A percentile compares a stretch with the other conserved stretches of the same genome.
These are phyloP conservation scores for Gallinago jamesoni DNA, from an alignment of 2,113 vertebrate species.

Conservation along the genomic window DNA sequence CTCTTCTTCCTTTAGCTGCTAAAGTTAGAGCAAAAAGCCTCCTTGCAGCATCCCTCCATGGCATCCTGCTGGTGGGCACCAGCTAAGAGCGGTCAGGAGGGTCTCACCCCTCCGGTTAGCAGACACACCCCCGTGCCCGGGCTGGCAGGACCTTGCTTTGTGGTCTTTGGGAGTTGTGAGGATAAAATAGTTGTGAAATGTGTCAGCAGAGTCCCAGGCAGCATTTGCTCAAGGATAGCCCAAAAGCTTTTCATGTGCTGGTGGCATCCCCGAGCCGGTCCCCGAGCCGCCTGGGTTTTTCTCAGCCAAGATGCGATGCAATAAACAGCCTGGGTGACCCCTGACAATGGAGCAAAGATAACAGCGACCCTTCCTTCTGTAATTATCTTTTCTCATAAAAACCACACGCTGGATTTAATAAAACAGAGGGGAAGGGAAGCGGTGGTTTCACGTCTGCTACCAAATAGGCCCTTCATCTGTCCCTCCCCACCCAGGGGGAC, in stretches of 20 bases:
- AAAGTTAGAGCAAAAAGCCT: background rate
- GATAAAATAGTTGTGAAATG: background rate
- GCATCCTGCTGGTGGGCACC: background rate
- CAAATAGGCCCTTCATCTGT: background rate
- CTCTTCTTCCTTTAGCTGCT: background rate
- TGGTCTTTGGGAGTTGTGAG: background rate
- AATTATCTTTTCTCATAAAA: conserved; percentile 75
- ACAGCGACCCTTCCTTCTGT: conserved; percentile 49
- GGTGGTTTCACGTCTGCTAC: background rate
- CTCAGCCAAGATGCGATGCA: background rate
- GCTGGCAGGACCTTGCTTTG: background rate
- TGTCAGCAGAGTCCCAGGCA: background rate
- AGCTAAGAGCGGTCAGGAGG: fast-evolving
- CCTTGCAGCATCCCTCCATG: background rate
- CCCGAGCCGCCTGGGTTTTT: background rate
- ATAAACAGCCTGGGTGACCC: conserved; percentile 40
- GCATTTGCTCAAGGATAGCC: background rate
- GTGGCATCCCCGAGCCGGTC: background rate
- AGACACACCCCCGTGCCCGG: fast-evolving
- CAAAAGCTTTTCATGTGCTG: fast-evolving
- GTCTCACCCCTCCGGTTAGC: background rate
- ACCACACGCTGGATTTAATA: conserved; percentile 67
- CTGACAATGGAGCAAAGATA: conserved; percentile 17
- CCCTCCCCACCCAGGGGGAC: background rate
- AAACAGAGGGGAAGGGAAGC: conserved; percentile 26